phyloP scores from a whole-genome alignment of 2,113 vertebrate genomes.

The Melanerpes aurifrons region DNA sequence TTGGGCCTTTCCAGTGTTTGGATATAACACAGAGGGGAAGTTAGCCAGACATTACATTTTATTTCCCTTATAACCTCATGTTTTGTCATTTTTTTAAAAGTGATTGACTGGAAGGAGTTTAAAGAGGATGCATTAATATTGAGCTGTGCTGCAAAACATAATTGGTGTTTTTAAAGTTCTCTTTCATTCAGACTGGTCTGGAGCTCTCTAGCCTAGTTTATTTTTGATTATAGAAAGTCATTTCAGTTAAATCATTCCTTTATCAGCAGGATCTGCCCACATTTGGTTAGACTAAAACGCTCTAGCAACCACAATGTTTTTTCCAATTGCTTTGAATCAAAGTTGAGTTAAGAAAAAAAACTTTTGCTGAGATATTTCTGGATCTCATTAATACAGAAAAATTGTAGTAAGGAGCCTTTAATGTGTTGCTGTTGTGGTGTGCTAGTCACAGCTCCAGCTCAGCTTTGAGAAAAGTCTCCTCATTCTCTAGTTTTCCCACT shows the following conservation, averaged over 20 bases:
- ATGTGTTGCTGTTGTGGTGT: background rate
- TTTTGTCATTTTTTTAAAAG: slow-evolving; percentile 45
- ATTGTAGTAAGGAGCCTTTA: background rate
- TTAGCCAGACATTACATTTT: slow-evolving; percentile 25
- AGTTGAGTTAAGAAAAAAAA: slow-evolving; percentile 2
- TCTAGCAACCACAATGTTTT: slow-evolving; percentile 49
- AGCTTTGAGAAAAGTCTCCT: background rate
- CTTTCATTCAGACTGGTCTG: slow-evolving; percentile 49
- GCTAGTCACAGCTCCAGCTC: background rate
- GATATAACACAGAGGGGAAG: background rate
- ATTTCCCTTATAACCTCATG: slow-evolving; percentile 48
- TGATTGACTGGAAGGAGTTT: slow-evolving; percentile 71
- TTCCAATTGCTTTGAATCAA: slow-evolving; percentile 64
- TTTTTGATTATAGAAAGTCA: slow-evolving; percentile 65
- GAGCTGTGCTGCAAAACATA: slow-evolving; percentile 59
- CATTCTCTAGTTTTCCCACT: background rate
- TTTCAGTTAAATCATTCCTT: slow-evolving; percentile 60
- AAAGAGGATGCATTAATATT: slow-evolving; percentile 68
- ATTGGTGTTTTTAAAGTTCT: slow-evolving; percentile 62
- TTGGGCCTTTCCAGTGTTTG: background rate
- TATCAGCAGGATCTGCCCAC: slow-evolving; percentile 62
- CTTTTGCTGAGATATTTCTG: slow-evolving; percentile 9
- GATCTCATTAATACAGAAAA: slow-evolving; percentile 49
- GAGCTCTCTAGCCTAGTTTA: slow-evolving; percentile 49
- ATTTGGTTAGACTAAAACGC: slow-evolving; percentile 53